Evolutionary conservation across 2,888 invertebrate species (phyloP).

Genomic region (Strigamia crassipes): DNA sequence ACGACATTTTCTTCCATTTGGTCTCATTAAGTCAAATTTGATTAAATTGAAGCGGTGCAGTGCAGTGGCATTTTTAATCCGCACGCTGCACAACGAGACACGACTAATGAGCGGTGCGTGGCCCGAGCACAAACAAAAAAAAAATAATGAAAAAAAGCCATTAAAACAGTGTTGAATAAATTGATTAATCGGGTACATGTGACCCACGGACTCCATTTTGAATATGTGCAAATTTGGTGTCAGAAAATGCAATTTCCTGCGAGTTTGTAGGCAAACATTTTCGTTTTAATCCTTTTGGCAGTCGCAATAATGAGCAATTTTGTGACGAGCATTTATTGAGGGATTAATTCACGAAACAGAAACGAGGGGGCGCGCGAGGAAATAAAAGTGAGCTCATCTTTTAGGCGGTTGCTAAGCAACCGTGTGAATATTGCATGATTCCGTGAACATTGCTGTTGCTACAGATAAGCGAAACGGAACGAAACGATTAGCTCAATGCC

Average conservation of each 20-base stretch:
- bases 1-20: not conserved
- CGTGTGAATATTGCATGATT: slow-evolving; percentile 38
- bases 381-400: slow-evolving; percentile 37
- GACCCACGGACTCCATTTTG: not conserved
- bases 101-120: not conserved
- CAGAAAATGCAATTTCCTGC: not conserved
- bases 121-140: not conserved
- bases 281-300: not conserved
- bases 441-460: slow-evolving; percentile 22
- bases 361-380: not conserved
- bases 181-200: not conserved
- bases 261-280: not conserved
- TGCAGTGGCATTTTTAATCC: not conserved
- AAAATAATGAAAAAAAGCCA: too few relatives aligned
- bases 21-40: slow-evolving; percentile 24
- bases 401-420: slow-evolving; percentile 26
- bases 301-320: slow-evolving; percentile 14
- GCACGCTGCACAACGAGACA: not conserved
- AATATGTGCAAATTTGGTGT: too few relatives aligned
- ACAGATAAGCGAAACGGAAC: slow-evolving; percentile 40
- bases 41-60: not conserved
- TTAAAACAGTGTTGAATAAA: not conserved
- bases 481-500: slow-evolving; percentile 22
- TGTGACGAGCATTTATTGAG: slow-evolving; percentile 34
- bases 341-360: slow-evolving; percentile 36